phyloP scores from a whole-genome alignment of 1,140 invertebrate genomes.

The Neodiprion pinetum region DNA sequence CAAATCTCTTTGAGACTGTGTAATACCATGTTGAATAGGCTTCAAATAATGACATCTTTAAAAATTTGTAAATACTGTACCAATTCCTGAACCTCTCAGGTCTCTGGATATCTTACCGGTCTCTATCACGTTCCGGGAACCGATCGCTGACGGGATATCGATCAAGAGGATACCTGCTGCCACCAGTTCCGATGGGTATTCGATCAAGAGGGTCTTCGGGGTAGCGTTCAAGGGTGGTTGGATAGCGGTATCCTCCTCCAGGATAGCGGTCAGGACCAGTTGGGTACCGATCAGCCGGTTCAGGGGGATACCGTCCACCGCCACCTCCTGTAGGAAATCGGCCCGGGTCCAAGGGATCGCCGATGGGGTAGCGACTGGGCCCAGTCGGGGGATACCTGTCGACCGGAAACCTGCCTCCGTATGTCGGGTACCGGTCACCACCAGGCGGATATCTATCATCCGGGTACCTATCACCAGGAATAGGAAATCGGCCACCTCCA shows the following conservation, averaged over 20 bases:
- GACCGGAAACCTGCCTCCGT: conserved; percentile 47
- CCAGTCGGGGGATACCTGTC: conserved; percentile 50
- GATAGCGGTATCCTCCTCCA: conserved; percentile 42
- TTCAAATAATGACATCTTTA: no score
- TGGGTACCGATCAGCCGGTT: conserved; percentile 37
- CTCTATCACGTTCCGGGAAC: conserved; percentile 42
- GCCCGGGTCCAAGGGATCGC: conserved; percentile 46
- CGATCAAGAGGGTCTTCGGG: conserved; percentile 20
- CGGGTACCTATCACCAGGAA: conserved; percentile 22
- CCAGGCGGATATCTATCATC: conserved; percentile 42
- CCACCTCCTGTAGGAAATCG: conserved; percentile 44
- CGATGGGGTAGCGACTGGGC: conserved; percentile 31
- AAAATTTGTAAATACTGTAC: no score
- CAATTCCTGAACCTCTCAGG: no score
- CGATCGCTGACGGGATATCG: conserved; percentile 55
- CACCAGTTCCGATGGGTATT: conserved; percentile 5
- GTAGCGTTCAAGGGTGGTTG: conserved; percentile 45
- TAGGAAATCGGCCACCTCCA: conserved; percentile 30
- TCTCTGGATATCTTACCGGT: conserved; percentile 32
- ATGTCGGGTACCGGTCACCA: conserved; percentile 50
- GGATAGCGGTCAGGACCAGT: conserved; percentile 35
- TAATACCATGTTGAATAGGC: no score
- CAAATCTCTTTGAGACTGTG: no score
- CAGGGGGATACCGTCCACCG: not conserved
- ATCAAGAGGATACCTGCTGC: conserved; percentile 35